These are phyloP conservation scores for Aspidapion aeneum DNA, from an alignment of 2,888 invertebrate genomes.

Conservation along the genomic window DNA sequence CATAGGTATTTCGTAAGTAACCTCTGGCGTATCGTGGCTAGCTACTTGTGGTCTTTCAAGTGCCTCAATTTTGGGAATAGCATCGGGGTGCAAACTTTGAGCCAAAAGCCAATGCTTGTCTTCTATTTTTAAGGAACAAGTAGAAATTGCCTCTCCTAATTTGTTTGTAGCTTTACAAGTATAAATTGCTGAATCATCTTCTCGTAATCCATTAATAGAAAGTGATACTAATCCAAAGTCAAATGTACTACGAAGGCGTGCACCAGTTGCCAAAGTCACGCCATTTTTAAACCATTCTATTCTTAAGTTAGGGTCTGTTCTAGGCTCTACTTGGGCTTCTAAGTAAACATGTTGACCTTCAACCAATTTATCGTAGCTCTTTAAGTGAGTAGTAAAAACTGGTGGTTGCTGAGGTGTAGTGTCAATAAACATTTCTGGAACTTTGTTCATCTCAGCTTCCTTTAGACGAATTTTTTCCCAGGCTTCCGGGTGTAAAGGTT, in stretches of 20 bases:
- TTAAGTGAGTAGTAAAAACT: conserved; percentile 90
- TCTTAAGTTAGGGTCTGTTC: conserved; percentile 81
- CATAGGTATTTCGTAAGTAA: conserved; percentile 78
- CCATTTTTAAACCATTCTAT: conserved; percentile 94
- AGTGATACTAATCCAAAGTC: conserved; percentile 96
- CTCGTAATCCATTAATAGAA: conserved; percentile 81
- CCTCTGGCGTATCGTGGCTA: conserved; percentile 68
- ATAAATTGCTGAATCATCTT: conserved; percentile 93
- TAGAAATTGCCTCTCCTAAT: conserved; percentile 92
- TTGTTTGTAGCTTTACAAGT: conserved; percentile 93
- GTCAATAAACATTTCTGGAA: conserved; percentile 84
- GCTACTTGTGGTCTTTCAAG: conserved; percentile 75
- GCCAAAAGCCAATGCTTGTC: conserved; percentile 86
- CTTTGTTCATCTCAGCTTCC: conserved; percentile 89
- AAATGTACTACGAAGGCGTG: conserved; percentile 88
- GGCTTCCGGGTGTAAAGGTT: conserved; percentile 84
- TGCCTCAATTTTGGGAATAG: conserved; percentile 79
- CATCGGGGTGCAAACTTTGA: conserved; percentile 86
- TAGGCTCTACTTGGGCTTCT: conserved; percentile 88
- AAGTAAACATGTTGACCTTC: conserved; percentile 85
- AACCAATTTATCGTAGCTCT: conserved; percentile 75
- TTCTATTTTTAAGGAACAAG: conserved; percentile 84
- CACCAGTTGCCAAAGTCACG: conserved; percentile 78
- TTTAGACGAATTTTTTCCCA: conserved; percentile 90
- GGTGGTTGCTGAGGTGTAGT: conserved; percentile 87